Conservation (phyloP, 2,888 invertebrate genomes). For the Reticulitermes lucifugus region DNA sequence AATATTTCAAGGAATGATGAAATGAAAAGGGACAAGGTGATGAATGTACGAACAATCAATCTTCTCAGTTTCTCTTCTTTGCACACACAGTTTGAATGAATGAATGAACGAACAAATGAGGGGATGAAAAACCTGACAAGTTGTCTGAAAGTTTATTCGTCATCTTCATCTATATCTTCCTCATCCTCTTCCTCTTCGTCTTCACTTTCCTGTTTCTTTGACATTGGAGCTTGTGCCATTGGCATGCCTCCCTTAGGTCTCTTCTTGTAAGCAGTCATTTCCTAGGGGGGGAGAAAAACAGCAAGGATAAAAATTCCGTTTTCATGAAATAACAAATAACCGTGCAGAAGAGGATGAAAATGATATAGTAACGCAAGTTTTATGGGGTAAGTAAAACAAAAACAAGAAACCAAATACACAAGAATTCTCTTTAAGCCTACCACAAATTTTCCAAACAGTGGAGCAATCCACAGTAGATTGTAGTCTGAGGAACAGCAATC, state of each 20-base stretch:
- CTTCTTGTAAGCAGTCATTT: constrained; percentile 89
- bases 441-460: too few species aligned
- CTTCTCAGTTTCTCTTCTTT: constrained; percentile 44
- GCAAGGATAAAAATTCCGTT: neutral
- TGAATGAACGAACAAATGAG: constrained; percentile 15
- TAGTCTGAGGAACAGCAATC: too few species aligned
- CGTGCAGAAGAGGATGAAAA: neutral
- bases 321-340: neutral
- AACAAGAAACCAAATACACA: neutral
- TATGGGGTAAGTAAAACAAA: neutral
- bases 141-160: constrained; percentile 60
- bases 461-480: too few species aligned
- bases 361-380: too few species aligned
- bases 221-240: constrained; percentile 63
- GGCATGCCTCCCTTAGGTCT: constrained; percentile 67
- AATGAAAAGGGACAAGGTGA: constrained; percentile 22
- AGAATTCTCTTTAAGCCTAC: too few species aligned
- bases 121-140: constrained; percentile 26
- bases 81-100: constrained; percentile 41
- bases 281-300: constrained; percentile 66
- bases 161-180: constrained; percentile 73
- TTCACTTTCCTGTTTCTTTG: constrained; percentile 54
- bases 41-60: constrained; percentile 31
- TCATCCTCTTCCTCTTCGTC: constrained; percentile 70
- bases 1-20: constrained; percentile 43